A percentile compares a stretch with the other conserved stretches of the same genome.
Evolutionary conservation across 2,797 vertebrate genomes (phyloP).

Genomic region (Scyliorhinus canicula): DNA sequence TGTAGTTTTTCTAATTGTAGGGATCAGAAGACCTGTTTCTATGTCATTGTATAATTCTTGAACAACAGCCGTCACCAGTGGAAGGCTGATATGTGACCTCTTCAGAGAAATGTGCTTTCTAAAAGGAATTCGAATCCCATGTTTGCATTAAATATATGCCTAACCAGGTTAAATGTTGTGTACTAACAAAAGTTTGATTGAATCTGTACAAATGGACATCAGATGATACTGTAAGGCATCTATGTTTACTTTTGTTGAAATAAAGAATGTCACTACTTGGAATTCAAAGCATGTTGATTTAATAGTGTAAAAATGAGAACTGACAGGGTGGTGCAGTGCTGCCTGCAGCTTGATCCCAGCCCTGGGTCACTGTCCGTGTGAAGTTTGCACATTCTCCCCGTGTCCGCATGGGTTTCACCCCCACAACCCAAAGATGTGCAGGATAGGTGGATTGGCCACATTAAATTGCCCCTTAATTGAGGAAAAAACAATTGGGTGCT

Average conservation of each 20-base stretch:
- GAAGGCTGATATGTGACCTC: not conserved
- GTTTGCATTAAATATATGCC: not conserved
- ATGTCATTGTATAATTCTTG: not conserved
- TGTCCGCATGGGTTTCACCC: no score
- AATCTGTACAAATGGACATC: not conserved
- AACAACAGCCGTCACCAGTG: not conserved
- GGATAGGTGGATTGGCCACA: no score
- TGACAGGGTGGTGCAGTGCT: no score
- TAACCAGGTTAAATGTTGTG: constrained; percentile 11
- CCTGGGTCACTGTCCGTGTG: no score
- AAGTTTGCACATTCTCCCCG: no score
- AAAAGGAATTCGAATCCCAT: not conserved
- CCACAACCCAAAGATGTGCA: no score
- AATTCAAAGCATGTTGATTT: not conserved
- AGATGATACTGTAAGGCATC: not conserved
- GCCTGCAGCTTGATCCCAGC: no score
- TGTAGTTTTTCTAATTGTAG: not conserved
- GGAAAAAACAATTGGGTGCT: no score
- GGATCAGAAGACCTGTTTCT: not conserved
- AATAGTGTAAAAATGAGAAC: not conserved
- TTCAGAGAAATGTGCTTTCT: not conserved
- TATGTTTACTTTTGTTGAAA: constrained; percentile 29
- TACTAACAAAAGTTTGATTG: constrained; percentile 14
- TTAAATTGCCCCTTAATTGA: no score
- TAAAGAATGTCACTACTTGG: constrained; percentile 28